phyloP scores from a whole-genome alignment of 2,797 vertebrate genomes.

The Ctenosaura bakeri region DNA sequence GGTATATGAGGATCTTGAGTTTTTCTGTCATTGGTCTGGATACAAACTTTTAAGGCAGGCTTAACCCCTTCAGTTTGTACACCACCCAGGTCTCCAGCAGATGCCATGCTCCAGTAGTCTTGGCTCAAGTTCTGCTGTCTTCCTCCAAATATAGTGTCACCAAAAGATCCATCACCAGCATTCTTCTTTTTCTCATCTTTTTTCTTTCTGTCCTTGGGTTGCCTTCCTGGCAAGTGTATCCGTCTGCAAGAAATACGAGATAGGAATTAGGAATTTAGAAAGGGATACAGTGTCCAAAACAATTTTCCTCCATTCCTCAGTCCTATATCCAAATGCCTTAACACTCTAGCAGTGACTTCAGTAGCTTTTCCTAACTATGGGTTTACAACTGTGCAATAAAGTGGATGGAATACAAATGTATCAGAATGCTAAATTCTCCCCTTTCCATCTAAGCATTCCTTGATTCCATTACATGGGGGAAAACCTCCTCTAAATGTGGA shows the following conservation, averaged over 20 bases:
- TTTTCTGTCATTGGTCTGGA: not conserved
- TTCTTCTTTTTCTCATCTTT: constrained; percentile 29
- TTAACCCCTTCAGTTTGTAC: constrained; percentile 14
- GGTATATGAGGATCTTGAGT: not conserved
- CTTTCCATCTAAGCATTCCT: accelerated
- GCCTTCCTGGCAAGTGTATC: constrained; percentile 8
- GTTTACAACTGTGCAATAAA: not conserved
- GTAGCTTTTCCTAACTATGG: constrained; percentile 10
- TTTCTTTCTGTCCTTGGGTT: constrained; percentile 31
- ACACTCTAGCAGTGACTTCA: not conserved
- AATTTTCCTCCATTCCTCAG: not conserved
- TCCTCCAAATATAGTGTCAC: not conserved
- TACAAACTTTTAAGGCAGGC: not conserved
- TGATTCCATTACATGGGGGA: not conserved
- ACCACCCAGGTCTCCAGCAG: not conserved
- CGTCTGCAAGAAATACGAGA: constrained; percentile 27
- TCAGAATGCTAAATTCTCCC: not conserved
- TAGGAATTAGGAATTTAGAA: constrained; percentile 38
- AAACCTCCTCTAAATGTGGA: not conserved
- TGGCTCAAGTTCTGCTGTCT: not conserved
- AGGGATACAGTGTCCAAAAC: not conserved
- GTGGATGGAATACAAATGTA: not conserved
- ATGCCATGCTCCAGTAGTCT: not conserved
- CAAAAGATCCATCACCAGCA: not conserved
- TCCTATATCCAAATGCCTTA: not conserved